These are phyloP conservation scores for Atrina japonica DNA, from an alignment of 2,888 invertebrate species.

Conservation along the genomic window DNA sequence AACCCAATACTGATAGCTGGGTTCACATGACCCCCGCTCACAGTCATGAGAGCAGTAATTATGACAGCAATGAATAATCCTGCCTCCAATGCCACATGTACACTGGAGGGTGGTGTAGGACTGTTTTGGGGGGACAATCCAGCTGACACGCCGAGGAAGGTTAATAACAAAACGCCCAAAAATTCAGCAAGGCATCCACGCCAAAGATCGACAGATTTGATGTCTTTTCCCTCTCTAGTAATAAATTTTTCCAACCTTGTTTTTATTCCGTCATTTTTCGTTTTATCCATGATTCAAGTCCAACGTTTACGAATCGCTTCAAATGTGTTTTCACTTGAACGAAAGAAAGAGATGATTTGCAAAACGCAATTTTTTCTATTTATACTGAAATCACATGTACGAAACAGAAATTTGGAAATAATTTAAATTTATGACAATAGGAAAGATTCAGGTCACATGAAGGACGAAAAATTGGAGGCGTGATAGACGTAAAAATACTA, in stretches of 20 bases:
- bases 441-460: too few species aligned
- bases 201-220: slow-evolving; percentile 60
- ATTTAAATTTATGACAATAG: too few species aligned
- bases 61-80: slow-evolving; percentile 64
- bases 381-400: too few species aligned
- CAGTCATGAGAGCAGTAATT: slow-evolving; percentile 52
- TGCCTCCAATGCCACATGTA: slow-evolving; percentile 53
- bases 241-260: background rate
- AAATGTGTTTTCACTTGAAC: too few species aligned
- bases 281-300: too few species aligned
- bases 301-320: too few species aligned
- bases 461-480: too few species aligned
- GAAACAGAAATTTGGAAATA: too few species aligned
- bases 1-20: slow-evolving; percentile 63
- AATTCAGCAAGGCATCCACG: slow-evolving; percentile 63
- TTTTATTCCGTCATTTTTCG: too few species aligned
- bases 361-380: too few species aligned
- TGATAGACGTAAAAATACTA: too few species aligned
- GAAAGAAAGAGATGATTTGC: too few species aligned
- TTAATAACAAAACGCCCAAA: slow-evolving; percentile 59
- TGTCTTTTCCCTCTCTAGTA: slow-evolving; percentile 55
- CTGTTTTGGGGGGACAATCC: slow-evolving; percentile 39
- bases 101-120: slow-evolving; percentile 36
- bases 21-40: slow-evolving; percentile 70
- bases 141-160: slow-evolving; percentile 55